phyloP scores from a whole-genome alignment of 2,797 vertebrate species.

The Gymnothorax reevesii region DNA sequence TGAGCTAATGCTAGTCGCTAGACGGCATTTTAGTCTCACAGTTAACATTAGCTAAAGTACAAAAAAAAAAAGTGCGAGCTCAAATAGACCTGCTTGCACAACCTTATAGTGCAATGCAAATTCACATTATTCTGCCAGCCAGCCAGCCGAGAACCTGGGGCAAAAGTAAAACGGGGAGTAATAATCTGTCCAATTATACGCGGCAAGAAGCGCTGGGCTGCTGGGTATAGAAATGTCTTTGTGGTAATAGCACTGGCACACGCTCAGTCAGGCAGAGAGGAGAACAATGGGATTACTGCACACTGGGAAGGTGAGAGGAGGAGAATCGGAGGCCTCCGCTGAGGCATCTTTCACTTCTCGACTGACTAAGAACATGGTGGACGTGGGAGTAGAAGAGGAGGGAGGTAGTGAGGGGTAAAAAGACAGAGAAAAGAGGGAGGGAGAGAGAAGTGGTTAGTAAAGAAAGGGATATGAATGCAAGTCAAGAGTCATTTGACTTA shows the following conservation, averaged over 20 bases:
- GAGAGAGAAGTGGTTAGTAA: background rate
- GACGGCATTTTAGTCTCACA: background rate
- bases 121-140: constrained; percentile 24
- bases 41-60: background rate
- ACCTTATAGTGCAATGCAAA: constrained; percentile 28
- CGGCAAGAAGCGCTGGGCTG: constrained; percentile 35
- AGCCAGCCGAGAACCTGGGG: constrained; percentile 29
- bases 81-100: background rate
- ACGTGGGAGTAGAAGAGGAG: background rate
- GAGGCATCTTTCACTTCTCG: background rate
- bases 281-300: constrained; percentile 31
- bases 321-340: background rate
- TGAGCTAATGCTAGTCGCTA: constrained; percentile 18
- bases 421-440: background rate
- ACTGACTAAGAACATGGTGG: background rate
- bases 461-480: background rate
- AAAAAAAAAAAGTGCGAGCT: background rate
- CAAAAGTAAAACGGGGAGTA: constrained; percentile 45
- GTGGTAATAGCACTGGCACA: constrained; percentile 31
- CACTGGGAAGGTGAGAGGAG: background rate
- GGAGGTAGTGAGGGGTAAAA: background rate
- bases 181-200: constrained; percentile 55
- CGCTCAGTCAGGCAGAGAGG: constrained; percentile 21
- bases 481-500: no score
- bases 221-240: constrained; percentile 38